These are phyloP conservation scores for Rotaria socialis DNA, from an alignment of 2,888 invertebrate species.

Conservation along the genomic window DNA sequence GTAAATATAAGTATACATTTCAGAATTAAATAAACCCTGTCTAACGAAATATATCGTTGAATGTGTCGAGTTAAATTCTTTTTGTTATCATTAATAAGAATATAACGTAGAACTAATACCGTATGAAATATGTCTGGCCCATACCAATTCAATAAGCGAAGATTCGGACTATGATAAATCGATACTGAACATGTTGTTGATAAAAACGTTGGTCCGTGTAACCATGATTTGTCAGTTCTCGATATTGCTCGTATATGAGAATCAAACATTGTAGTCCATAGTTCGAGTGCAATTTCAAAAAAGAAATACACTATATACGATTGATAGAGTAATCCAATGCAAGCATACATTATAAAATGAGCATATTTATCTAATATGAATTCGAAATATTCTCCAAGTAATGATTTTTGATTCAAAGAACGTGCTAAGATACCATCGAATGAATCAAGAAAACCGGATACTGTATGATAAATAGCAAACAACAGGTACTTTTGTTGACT, in stretches of 20 bases:
- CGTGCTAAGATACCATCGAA: not conserved
- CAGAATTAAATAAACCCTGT: not conserved
- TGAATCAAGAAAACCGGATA: not conserved
- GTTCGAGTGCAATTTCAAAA: not conserved
- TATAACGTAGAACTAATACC: not conserved
- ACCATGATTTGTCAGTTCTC: not conserved
- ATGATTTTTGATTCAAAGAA: not conserved
- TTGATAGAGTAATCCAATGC: not conserved
- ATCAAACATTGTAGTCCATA: not conserved
- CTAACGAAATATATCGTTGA: not conserved
- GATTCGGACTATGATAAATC: not conserved
- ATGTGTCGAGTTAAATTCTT: not conserved
- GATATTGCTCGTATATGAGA: not conserved
- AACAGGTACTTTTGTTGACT: not conserved
- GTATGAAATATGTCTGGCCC: not conserved
- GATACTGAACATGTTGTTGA: not conserved
- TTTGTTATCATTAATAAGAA: not conserved
- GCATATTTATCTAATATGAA: not conserved
- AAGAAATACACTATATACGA: not conserved
- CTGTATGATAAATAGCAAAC: not conserved
- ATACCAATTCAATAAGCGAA: not conserved
- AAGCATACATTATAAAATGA: not conserved
- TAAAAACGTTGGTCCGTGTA: not conserved
- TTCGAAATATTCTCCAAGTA: conserved; percentile 2
- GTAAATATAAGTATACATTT: not conserved